phyloP scores from a whole-genome alignment of 2,113 vertebrate genomes.

The Nerophis lumbriciformis region DNA sequence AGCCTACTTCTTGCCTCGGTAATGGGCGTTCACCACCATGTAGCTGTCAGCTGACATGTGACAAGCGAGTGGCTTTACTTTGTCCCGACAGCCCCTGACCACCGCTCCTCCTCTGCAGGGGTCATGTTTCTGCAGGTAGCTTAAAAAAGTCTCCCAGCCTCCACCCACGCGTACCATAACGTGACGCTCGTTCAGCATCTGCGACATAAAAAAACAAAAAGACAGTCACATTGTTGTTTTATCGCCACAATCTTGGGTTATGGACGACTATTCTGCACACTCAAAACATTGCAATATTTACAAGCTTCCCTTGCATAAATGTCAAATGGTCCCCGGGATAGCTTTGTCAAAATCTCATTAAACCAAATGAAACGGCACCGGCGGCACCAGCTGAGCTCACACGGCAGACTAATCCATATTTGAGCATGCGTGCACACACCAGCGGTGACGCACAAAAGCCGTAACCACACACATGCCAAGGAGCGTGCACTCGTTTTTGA shows the following conservation, averaged over 20 bases:
- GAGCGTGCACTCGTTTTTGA: constrained; percentile 13
- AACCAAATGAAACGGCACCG: constrained; percentile 68
- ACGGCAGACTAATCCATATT: constrained; percentile 52
- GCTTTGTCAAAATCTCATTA: constrained; percentile 75
- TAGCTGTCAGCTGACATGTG: constrained; percentile 88
- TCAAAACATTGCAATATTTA: constrained; percentile 48
- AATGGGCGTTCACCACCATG: constrained; percentile 88
- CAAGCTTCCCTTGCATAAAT: constrained; percentile 39
- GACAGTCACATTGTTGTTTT: constrained; percentile 3
- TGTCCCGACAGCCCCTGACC: constrained; percentile 78
- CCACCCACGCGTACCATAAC: constrained; percentile 98
- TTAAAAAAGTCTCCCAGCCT: constrained; percentile 93
- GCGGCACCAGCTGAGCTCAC: constrained; percentile 70
- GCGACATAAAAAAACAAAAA: constrained; percentile 39
- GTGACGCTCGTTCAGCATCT: constrained; percentile 98
- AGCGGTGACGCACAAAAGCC: constrained; percentile 28
- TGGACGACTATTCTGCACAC: constrained; percentile 23
- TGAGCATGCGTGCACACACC: constrained; percentile 30
- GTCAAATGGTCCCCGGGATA: constrained; percentile 51
- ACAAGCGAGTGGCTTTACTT: constrained; percentile 73
- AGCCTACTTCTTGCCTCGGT: constrained; percentile 81
- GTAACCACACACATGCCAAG: constrained; percentile 11
- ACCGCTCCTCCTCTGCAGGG: constrained; percentile 85
- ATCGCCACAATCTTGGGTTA: constrained; percentile 16
- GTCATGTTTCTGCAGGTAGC: constrained; percentile 94